Evolutionary conservation across 1,140 invertebrate species (phyloP).

Genomic region (Bombus fervidus): DNA sequence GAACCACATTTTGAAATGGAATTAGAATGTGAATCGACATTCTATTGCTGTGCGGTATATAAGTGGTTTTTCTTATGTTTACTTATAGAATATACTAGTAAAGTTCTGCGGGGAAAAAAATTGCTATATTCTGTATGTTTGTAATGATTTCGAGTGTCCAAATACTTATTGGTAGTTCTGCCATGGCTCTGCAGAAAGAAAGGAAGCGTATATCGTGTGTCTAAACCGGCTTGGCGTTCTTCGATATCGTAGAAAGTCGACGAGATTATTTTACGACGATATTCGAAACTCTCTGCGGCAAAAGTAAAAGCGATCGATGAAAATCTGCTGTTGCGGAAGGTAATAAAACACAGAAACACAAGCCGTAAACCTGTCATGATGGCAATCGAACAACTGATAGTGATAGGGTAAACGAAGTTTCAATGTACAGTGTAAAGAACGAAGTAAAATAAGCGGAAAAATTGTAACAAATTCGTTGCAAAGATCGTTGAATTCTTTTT

Average conservation of each 20-base stretch:
- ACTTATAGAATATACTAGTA: too few species aligned
- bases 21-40: too few species aligned
- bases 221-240: neutral
- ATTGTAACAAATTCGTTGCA: too few species aligned
- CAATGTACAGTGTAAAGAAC: too few species aligned
- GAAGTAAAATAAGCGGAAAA: neutral
- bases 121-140: too few species aligned
- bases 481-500: too few species aligned
- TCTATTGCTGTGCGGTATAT: too few species aligned
- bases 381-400: neutral
- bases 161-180: too few species aligned
- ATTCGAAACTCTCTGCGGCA: neutral
- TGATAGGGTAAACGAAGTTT: neutral
- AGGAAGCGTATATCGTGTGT: neutral
- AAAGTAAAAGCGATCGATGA: neutral
- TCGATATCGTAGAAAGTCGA: slow-evolving; percentile 12
- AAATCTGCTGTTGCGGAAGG: neutral
- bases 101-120: too few species aligned
- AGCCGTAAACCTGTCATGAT: neutral
- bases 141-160: too few species aligned
- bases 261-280: neutral
- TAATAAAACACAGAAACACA: neutral
- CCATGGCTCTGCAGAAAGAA: neutral
- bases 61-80: too few species aligned
- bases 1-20: too few species aligned